Evolutionary conservation across 2,113 vertebrate species (phyloP), one percentile per base, ranked within the genome.

Genomic region (Hippocampus comes): DNA sequence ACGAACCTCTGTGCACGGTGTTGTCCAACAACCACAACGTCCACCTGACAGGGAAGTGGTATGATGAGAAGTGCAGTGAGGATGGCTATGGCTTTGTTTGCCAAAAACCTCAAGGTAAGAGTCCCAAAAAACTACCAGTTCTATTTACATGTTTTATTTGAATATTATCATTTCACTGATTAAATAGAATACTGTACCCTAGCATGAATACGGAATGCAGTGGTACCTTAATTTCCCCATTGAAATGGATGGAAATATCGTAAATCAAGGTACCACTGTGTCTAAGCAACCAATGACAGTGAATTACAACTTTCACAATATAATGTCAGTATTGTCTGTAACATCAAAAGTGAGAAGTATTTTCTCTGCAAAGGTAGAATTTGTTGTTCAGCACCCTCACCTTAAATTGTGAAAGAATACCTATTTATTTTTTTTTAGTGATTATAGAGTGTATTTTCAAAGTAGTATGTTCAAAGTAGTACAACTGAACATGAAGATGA

Each of bases 11-110:
- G 5, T 99, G 96, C 78, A 92, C 92, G 0, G 80, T 96, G 81
- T 83, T 98, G 76, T 95, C 96, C 75, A 96, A 93, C 92, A 95
- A 92, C 86, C 94, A 93, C 87, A 95, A 94, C 88, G 93, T 95
- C 88, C 92, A 94, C 90, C 92, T 95, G 73, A 95, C 95, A 11
- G 96, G 96, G 77, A 96, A 95, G 83, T 97, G 96, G 97, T 96
- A 95, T 74, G 94, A 96, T 67, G 94, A 96, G 85, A 92, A 91
- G 76, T 98, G 96, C 89, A 82, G 89, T 41, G 91, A 93, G 66
- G 86, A 91, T 73, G 88, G 84, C 41, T 94, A 96, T 12, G 96
- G 96, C 41, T 97, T 97, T 90, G 83, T 98, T 66, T 98, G 96
- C 93, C 94, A 98, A 71, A 98, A 95, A 90, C 70, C 83, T 77